phyloP scores from a whole-genome alignment of 2,113 vertebrate species.

The Chamaetylas fuelleborni region DNA sequence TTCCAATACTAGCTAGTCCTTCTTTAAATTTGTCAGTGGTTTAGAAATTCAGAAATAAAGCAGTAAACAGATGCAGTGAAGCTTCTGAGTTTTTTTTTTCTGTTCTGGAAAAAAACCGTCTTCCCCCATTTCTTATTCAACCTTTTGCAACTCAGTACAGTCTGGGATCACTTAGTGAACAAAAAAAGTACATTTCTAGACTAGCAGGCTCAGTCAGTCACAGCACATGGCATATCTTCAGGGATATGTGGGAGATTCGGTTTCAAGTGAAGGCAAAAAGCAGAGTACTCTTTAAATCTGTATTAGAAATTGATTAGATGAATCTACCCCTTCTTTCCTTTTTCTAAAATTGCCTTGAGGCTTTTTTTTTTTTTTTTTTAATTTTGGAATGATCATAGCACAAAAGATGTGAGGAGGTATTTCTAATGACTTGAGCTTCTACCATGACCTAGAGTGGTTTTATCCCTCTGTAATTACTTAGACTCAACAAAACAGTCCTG shows the following conservation, averaged over 20 bases:
- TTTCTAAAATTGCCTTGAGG: not conserved
- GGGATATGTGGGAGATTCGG: not conserved
- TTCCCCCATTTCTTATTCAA: not conserved
- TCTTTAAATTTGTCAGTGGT: not conserved
- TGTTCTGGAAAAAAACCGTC: not conserved
- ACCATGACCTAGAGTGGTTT: not conserved
- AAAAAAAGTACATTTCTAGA: not conserved
- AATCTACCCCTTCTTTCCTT: not conserved
- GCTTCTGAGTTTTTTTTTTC: not conserved
- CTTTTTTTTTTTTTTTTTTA: not conserved
- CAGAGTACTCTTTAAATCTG: not conserved
- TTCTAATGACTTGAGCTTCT: not conserved
- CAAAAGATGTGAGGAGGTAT: not conserved
- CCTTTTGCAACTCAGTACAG: not conserved
- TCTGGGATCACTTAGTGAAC: not conserved
- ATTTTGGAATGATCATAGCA: not conserved
- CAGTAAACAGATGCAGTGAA: not conserved
- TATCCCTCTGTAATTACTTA: not conserved
- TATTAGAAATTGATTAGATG: not conserved
- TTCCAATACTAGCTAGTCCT: not conserved
- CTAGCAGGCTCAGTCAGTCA: not conserved
- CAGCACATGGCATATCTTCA: not conserved
- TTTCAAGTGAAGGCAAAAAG: conserved; percentile 12
- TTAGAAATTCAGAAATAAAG: not conserved
- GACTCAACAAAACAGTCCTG: not conserved